Evolutionary conservation across 1,140 invertebrate species (phyloP).

Genomic region (Goniozus legneri): DNA sequence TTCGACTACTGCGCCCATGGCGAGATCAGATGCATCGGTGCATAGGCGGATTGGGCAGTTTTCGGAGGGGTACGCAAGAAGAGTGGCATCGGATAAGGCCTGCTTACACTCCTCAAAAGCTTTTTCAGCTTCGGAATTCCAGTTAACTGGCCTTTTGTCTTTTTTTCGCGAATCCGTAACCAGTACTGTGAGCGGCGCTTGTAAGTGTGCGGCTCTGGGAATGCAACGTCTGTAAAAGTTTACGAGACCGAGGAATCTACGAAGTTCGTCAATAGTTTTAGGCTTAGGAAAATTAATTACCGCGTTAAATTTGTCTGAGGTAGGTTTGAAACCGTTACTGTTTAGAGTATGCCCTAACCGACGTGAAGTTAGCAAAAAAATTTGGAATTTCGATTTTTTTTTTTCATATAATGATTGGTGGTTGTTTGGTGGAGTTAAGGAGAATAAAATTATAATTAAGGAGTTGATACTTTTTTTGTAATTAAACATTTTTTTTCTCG

Average conservation of each 20-base stretch:
- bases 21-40: neutral
- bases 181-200: neutral
- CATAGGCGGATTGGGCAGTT: neutral
- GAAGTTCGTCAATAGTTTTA: neutral
- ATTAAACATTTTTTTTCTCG: too few relatives aligned
- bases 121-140: neutral
- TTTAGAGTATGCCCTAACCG: too few relatives aligned
- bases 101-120: neutral
- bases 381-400: too few relatives aligned
- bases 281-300: neutral
- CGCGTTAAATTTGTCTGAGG: neutral
- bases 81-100: neutral
- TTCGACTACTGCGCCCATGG: neutral
- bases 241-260: neutral
- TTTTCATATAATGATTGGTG: too few relatives aligned
- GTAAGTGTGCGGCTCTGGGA: neutral
- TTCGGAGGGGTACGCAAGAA: neutral
- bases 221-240: neutral
- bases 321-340: neutral
- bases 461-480: too few relatives aligned
- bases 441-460: too few relatives aligned
- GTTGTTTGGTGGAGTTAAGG: too few relatives aligned
- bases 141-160: neutral
- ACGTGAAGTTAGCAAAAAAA: too few relatives aligned
- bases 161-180: neutral